Percentiles rank a stretch among this genome's conserved stretches.
These are phyloP conservation scores for Harpalus rubripes DNA, from an alignment of 2,888 invertebrate species.

Conservation along the genomic window DNA sequence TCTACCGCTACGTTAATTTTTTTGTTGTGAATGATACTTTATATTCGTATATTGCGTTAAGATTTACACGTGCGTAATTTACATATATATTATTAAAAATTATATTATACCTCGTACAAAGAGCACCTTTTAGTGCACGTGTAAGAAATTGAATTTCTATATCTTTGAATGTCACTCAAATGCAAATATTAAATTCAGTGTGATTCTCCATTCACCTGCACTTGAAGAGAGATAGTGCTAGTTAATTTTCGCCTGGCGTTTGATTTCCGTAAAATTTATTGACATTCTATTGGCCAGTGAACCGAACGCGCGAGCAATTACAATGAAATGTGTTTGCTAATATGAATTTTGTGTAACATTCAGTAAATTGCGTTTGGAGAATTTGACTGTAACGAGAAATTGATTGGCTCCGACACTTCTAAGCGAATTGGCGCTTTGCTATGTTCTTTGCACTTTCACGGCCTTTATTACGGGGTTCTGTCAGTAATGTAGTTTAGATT, in stretches of 20 bases:
- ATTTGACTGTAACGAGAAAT: conserved; percentile 26
- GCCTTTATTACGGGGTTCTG: conserved; percentile 13
- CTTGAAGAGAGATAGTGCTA: conserved; percentile 22
- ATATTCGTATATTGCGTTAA: too few relatives aligned
- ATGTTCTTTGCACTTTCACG: conserved; percentile 18
- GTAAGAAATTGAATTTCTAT: too few relatives aligned
- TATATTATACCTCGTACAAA: too few relatives aligned
- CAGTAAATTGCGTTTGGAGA: conserved; percentile 58
- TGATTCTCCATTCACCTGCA: neutral
- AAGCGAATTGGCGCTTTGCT: conserved; percentile 8
- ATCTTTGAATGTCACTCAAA: neutral
- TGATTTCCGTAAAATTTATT: conserved; percentile 64
- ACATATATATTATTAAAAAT: too few relatives aligned
- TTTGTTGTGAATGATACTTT: too few relatives aligned
- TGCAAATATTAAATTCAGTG: conserved; percentile 1
- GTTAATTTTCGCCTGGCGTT: conserved; percentile 57
- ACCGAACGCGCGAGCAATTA: conserved; percentile 47
- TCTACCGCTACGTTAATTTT: too few relatives aligned
- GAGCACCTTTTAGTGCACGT: too few relatives aligned
- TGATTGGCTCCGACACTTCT: conserved; percentile 46
- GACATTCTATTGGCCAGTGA: conserved; percentile 57
- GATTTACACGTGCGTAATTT: too few relatives aligned
- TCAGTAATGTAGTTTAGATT: conserved; percentile 13
- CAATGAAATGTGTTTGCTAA: conserved; percentile 62
- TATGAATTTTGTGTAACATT: conserved; percentile 61